phyloP scores from a whole-genome alignment of 2,888 invertebrate species.

The Yponomeuta malinellus region DNA sequence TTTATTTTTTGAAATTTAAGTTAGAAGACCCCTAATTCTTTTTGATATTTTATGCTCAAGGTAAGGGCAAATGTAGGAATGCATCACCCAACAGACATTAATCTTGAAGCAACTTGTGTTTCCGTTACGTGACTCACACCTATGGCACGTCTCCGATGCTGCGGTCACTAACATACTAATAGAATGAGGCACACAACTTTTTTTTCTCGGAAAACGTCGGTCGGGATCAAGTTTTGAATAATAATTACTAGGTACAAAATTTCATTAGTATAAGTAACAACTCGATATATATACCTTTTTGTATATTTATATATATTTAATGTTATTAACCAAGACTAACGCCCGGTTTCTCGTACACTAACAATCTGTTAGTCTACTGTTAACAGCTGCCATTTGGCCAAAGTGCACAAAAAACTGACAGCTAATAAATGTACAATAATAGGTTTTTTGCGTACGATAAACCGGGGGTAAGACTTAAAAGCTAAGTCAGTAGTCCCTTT shows the following conservation, averaged over 20 bases:
- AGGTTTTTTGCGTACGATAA: not conserved
- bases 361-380: too few species aligned
- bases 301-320: not conserved
- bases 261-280: not conserved
- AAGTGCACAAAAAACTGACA: too few species aligned
- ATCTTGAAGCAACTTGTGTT: slow-evolving; percentile 59
- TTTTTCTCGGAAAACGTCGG: slow-evolving; percentile 37
- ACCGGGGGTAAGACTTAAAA: not conserved
- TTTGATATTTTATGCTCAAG: slow-evolving; percentile 24
- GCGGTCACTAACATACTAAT: slow-evolving; percentile 66
- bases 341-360: too few species aligned
- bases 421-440: too few species aligned
- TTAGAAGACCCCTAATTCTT: not conserved
- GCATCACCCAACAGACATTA: slow-evolving; percentile 54
- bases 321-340: not conserved
- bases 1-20: slow-evolving; percentile 6
- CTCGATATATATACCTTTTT: not conserved
- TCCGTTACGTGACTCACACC: slow-evolving; percentile 73
- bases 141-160: slow-evolving; percentile 63
- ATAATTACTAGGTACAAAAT: not conserved
- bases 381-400: too few species aligned
- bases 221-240: slow-evolving; percentile 7
- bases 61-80: slow-evolving; percentile 52
- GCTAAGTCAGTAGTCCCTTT: not conserved
- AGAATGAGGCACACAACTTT: slow-evolving; percentile 39